A percentile compares a stretch with the other conserved stretches of the same genome.
Conservation (phyloP, 1,140 invertebrate genomes). For the Meloidogyne floridensis region DNA sequence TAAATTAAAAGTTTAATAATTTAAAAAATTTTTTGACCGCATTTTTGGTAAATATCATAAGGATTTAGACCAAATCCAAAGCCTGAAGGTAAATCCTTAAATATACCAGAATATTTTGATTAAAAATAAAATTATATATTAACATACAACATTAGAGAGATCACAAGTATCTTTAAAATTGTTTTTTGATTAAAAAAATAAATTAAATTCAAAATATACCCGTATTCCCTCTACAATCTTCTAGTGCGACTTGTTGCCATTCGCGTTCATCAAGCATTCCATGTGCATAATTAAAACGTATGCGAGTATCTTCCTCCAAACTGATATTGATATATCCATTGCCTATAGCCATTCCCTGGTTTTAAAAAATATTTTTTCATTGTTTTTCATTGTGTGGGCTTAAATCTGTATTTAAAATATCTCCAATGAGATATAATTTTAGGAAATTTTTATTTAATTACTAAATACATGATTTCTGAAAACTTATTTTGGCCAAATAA, state of each 20-base stretch:
- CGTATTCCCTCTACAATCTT: slow-evolving; percentile 55
- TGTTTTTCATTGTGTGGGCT: too few species aligned
- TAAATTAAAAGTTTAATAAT: slow-evolving; percentile 9
- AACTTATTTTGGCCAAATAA: too few species aligned
- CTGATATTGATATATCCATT: slow-evolving; percentile 65
- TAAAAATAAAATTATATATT: slow-evolving; percentile 15
- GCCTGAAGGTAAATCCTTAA: slow-evolving; percentile 13
- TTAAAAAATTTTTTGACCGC: slow-evolving; percentile 20
- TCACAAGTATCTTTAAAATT: slow-evolving; percentile 55
- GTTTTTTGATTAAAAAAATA: background rate
- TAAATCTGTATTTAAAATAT: too few species aligned
- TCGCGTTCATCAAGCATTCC: slow-evolving; percentile 62
- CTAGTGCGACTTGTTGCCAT: slow-evolving; percentile 58
- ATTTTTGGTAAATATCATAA: slow-evolving; percentile 53
- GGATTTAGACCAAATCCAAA: slow-evolving; percentile 58
- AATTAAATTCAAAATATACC: slow-evolving; percentile 12
- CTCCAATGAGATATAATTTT: too few species aligned
- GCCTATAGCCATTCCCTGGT: slow-evolving; percentile 64
- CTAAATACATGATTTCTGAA: too few species aligned
- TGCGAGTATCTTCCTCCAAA: slow-evolving; percentile 63
- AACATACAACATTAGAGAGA: slow-evolving; percentile 47
- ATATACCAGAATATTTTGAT: background rate
- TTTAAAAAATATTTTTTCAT: background rate
- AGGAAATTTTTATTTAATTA: too few species aligned
- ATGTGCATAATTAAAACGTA: slow-evolving; percentile 64